phyloP scores from a whole-genome alignment of 2,113 vertebrate genomes.

The Amblyopsis rosae region DNA sequence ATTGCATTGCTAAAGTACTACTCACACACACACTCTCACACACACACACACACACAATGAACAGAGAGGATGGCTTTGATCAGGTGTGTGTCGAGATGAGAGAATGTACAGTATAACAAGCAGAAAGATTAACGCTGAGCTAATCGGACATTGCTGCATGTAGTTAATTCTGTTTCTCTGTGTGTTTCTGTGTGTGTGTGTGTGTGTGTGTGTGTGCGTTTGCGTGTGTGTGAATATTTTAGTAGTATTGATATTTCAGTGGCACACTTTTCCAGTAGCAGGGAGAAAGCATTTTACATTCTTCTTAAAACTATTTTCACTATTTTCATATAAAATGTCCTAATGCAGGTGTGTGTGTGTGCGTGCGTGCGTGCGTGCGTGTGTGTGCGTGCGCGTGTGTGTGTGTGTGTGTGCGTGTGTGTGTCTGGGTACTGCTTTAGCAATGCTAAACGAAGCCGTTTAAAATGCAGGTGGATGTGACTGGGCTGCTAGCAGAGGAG shows the following conservation, averaged over 20 bases:
- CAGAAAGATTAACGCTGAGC: too few species aligned
- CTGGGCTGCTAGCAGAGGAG: slow-evolving; percentile 88
- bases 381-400: neutral
- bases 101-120: too few species aligned
- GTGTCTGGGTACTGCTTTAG: slow-evolving; percentile 69
- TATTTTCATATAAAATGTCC: neutral
- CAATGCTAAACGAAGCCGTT: slow-evolving; percentile 87
- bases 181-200: too few species aligned
- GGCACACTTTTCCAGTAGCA: too few species aligned
- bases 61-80: too few species aligned
- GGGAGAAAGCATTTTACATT: neutral
- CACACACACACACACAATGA: too few species aligned
- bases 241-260: too few species aligned
- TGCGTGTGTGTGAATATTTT: neutral
- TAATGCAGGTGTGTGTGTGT: neutral
- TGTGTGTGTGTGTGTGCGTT: neutral
- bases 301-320: neutral
- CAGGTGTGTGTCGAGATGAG: too few species aligned
- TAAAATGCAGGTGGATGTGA: slow-evolving; percentile 95
- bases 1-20: too few species aligned
- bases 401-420: neutral
- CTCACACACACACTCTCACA: too few species aligned
- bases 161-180: too few species aligned
- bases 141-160: too few species aligned
- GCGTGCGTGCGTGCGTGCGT: neutral